Percentiles rank a stretch among this genome's conserved stretches.
These are phyloP conservation scores for Ceratina japonica DNA, from an alignment of 1,140 invertebrate species.

Conservation along the genomic window DNA sequence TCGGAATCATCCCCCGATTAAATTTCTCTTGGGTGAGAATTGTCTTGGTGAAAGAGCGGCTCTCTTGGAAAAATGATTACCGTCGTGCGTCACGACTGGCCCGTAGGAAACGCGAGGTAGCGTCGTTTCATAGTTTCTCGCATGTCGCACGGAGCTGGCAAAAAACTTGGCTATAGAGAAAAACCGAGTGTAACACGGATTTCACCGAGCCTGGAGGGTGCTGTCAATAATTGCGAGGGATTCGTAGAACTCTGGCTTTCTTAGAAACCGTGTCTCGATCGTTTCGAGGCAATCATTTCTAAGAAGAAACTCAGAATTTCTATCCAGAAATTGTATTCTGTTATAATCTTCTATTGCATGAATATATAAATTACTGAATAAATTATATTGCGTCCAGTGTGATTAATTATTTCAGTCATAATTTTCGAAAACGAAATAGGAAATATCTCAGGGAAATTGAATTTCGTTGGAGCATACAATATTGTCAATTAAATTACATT, in stretches of 20 bases:
- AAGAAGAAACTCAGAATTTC: too few relatives aligned
- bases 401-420: too few relatives aligned
- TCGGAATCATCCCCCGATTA: conserved; percentile 43
- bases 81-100: not conserved
- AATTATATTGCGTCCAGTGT: too few relatives aligned
- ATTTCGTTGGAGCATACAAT: too few relatives aligned
- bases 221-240: not conserved
- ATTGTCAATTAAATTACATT: too few relatives aligned
- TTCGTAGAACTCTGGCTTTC: not conserved
- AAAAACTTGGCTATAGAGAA: not conserved
- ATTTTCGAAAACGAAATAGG: too few relatives aligned
- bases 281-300: not conserved
- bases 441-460: too few relatives aligned
- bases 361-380: too few relatives aligned
- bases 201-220: not conserved
- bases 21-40: conserved; percentile 50
- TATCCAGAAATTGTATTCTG: too few relatives aligned
- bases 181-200: not conserved
- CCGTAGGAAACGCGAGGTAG: not conserved
- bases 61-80: conserved; percentile 10
- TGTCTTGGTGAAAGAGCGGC: conserved; percentile 31
- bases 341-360: too few relatives aligned
- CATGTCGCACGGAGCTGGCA: too few relatives aligned
- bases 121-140: too few relatives aligned
- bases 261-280: not conserved